phyloP scores from a whole-genome alignment of 2,113 vertebrate species.

The Oreotrochilus melanogaster region DNA sequence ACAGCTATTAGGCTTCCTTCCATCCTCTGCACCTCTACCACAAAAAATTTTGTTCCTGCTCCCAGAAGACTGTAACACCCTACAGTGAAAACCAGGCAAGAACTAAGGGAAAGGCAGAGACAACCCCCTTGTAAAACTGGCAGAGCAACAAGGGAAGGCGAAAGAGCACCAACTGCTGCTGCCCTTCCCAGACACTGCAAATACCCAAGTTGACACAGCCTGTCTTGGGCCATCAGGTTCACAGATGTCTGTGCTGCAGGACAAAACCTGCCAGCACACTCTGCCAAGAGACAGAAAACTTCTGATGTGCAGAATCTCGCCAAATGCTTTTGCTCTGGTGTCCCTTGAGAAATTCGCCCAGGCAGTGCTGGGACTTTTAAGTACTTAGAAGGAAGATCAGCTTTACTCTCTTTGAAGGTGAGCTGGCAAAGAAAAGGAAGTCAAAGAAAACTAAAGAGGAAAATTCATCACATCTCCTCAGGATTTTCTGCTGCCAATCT shows the following conservation, averaged over 20 bases:
- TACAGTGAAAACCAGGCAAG: rapidly evolving
- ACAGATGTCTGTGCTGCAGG: background rate
- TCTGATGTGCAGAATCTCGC: rapidly evolving
- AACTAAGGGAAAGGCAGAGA: background rate
- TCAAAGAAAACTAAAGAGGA: background rate
- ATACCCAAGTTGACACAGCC: background rate
- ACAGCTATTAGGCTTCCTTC: background rate
- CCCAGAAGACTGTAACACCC: background rate
- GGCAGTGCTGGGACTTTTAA: background rate
- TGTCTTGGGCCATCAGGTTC: background rate
- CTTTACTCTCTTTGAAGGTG: background rate
- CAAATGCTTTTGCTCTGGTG: background rate
- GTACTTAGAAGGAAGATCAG: background rate
- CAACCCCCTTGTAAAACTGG: background rate
- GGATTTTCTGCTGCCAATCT: background rate
- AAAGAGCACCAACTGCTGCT: background rate
- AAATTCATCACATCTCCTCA: background rate
- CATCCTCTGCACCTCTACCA: background rate
- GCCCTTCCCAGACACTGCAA: background rate
- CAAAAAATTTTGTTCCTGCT: background rate
- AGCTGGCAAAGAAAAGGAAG: background rate
- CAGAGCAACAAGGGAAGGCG: background rate
- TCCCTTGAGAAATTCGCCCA: background rate
- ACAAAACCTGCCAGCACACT: background rate
- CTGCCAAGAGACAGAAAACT: rapidly evolving